Evolutionary conservation across 1,140 invertebrate genomes (phyloP).

Genomic region (Maniola jurtina): DNA sequence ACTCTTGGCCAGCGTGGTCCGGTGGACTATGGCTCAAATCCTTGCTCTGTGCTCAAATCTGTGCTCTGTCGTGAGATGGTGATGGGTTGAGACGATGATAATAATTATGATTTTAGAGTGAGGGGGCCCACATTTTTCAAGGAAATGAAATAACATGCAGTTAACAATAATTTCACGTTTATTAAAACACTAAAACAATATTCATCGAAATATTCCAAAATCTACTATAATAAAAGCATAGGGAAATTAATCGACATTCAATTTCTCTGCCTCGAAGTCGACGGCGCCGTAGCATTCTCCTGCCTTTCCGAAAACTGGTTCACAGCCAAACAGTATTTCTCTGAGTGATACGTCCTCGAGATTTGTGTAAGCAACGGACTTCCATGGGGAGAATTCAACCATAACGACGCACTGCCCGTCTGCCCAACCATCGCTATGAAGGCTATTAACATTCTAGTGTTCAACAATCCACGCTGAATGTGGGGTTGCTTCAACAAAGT

Average conservation of each 20-base stretch:
- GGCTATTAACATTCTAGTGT: conserved; percentile 69
- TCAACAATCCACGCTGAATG: conserved; percentile 63
- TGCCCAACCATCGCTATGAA: conserved; percentile 71
- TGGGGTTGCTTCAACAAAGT: conserved; percentile 66
- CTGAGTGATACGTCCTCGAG: conserved; percentile 67
- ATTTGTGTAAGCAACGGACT: conserved; percentile 65
- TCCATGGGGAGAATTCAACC: conserved; percentile 68
- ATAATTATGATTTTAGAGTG: too few relatives aligned
- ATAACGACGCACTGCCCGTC: conserved; percentile 58
- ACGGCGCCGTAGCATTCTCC: conserved; percentile 39
- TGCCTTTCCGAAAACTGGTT: conserved; percentile 61
- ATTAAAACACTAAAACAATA: too few relatives aligned
- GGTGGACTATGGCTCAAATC: too few relatives aligned
- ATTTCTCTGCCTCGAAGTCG: conserved; percentile 52
- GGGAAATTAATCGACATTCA: not conserved
- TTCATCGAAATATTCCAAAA: too few relatives aligned
- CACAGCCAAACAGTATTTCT: conserved; percentile 69
- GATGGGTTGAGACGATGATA: too few relatives aligned
- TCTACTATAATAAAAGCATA: too few relatives aligned
- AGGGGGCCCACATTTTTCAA: too few relatives aligned
- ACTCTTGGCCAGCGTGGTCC: too few relatives aligned
- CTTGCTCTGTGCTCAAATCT: too few relatives aligned
- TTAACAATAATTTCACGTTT: too few relatives aligned
- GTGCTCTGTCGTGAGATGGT: too few relatives aligned
- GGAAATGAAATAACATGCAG: too few relatives aligned